Percentiles rank a stretch among this genome's conserved stretches.
Conservation (phyloP, 2,888 invertebrate genomes). For the Amphiduros pacificus region DNA sequence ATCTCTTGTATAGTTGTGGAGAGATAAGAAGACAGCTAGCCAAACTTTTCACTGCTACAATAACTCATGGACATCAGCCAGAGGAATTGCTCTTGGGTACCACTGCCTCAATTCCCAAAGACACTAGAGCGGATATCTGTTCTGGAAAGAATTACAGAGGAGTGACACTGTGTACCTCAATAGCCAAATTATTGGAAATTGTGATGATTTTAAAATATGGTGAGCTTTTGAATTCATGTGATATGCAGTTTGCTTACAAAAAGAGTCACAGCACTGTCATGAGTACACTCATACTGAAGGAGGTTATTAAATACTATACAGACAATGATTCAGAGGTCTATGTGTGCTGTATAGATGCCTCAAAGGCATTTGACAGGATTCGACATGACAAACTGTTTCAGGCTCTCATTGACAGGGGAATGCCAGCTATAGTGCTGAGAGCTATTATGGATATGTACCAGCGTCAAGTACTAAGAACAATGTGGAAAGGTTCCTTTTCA, state of each 20-base stretch:
- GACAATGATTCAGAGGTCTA: neutral
- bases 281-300: neutral
- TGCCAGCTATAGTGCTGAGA: neutral
- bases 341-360: neutral
- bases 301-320: neutral
- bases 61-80: constrained; percentile 4
- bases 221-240: neutral
- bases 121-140: neutral
- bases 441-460: neutral
- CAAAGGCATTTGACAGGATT: constrained; percentile 1
- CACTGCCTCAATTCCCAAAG: neutral
- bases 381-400: neutral
- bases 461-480: neutral
- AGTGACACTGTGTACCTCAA: neutral
- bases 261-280: neutral
- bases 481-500: neutral
- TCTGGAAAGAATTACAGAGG: neutral
- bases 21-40: neutral
- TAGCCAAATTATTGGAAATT: constrained; percentile 1
- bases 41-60: neutral
- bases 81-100: neutral
- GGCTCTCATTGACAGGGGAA: neutral
- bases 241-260: constrained; percentile 4
- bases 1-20: neutral
- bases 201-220: neutral